phyloP scores from a whole-genome alignment of 2,113 vertebrate species.

The Pygoscelis antarcticus region DNA sequence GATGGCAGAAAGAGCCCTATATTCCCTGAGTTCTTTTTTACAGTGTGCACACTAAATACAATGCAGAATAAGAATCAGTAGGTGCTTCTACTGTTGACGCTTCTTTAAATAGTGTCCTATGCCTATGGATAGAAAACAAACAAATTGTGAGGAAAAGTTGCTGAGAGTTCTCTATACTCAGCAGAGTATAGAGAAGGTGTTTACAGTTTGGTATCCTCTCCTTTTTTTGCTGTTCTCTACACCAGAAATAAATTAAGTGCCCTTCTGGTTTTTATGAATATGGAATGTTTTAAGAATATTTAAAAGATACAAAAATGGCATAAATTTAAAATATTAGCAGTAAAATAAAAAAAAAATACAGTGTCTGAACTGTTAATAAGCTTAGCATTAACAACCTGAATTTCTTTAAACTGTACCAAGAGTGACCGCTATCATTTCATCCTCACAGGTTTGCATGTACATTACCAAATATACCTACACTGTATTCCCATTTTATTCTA shows the following conservation, averaged over 20 bases:
- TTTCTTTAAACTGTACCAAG: neutral
- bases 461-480: neutral
- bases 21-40: neutral
- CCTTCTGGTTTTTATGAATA: neutral
- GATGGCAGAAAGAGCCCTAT: neutral
- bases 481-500: neutral
- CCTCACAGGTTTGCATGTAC: neutral
- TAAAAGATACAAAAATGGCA: neutral
- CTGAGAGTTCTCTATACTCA: neutral
- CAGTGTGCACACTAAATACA: neutral
- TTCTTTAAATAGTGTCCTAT: neutral
- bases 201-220: neutral
- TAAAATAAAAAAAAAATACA: neutral
- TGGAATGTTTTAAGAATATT: neutral
- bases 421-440: neutral
- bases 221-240: neutral
- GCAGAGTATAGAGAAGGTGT: neutral
- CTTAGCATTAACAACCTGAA: neutral
- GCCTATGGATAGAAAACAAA: neutral
- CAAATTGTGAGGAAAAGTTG: neutral
- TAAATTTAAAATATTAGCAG: neutral
- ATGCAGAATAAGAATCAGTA: neutral
- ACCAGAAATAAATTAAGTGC: neutral
- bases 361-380: neutral
- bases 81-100: neutral